Base-by-base conservation (phyloP, 2,797 vertebrate genomes). In the Urocyon cinereoargenteus region DNA sequence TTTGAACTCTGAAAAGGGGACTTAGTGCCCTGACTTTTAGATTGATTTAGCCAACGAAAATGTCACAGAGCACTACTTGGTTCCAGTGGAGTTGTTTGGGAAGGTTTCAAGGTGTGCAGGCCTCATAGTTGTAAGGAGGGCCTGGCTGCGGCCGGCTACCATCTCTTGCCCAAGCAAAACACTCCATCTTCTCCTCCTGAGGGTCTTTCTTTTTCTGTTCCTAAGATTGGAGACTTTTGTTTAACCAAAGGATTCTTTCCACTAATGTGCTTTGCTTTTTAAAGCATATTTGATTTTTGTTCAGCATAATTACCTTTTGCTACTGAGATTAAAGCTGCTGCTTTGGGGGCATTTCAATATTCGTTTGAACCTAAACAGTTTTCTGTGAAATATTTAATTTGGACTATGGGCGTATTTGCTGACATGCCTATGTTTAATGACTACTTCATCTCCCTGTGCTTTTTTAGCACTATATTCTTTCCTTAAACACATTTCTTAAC, bases 241-340 rank as follows among this genome's bases (percentile, higher is more conserved):
- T 79, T 26, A 66, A 66, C 31, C 18, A 34, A 86, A 90, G 57
- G 7, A 31, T 70, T 70, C 72, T 77, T 90, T 51, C 49, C 4
- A 53, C 11, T 49, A 84, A 72, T 2, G 10, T 75, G 16, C 21
- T 81, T 62, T 90, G 51, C 9, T 89, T 31, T 72, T 77, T 49
- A 93, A 77, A 72, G 45, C 28, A 16, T 34, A 34, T 73, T 92
- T 92, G 59, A 24, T 36, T 79, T 87, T 90, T 75, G 68, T 62
- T 85, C 19, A 53, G 59, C 66, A 34, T 93, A 73, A 86, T 90
- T 36, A 79, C 57, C 34, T 89, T 97, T 72, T 51, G 73, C 19
- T 59, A 16, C 51, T 31, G 40, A 89, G 49, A 83, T 91, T 62
- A 66, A 84, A 78, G 36, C 57, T 94, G 40, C 10, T n/a, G 22